Conservation (phyloP, 2,888 invertebrate genomes). For the Plemyria rubiginata region DNA sequence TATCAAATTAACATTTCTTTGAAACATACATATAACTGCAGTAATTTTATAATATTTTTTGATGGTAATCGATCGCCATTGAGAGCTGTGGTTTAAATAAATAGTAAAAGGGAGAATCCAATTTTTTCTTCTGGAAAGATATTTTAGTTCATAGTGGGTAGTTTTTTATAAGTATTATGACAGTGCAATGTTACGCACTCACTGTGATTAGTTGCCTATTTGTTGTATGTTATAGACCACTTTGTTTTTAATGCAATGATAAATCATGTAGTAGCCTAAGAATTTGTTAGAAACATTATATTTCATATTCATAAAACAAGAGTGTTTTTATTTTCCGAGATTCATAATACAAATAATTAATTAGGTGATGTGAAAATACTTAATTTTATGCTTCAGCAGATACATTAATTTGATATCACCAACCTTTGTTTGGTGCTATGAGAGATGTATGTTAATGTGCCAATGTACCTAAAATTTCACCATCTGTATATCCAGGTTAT, state of each 20-base stretch:
- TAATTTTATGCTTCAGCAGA: too few relatives aligned
- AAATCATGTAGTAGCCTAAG: constrained; percentile 39
- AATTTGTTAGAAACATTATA: constrained; percentile 36
- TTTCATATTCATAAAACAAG: constrained; percentile 15
- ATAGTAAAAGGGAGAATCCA: constrained; percentile 2
- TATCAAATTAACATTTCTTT: too few relatives aligned
- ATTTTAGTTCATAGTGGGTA: constrained; percentile 4
- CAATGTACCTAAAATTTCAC: too few relatives aligned
- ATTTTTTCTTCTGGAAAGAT: not conserved
- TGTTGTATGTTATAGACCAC: constrained; percentile 16
- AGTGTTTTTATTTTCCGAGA: not conserved
- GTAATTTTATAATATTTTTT: too few relatives aligned
- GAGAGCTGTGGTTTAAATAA: not conserved
- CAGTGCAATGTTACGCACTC: constrained; percentile 11
- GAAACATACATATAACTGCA: too few relatives aligned
- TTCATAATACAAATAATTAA: not conserved
- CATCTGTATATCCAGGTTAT: too few relatives aligned
- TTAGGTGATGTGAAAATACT: too few relatives aligned
- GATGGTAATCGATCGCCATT: too few relatives aligned
- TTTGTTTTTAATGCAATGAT: constrained; percentile 30
- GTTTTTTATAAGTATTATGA: constrained; percentile 7
- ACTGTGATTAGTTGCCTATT: constrained; percentile 29
- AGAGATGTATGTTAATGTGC: too few relatives aligned
- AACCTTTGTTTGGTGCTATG: too few relatives aligned
- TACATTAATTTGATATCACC: too few relatives aligned